Evolutionary conservation across 2,888 invertebrate genomes (phyloP), one percentile per base, ranked within the genome.

Genomic region (Tetheella fluctuosa): DNA sequence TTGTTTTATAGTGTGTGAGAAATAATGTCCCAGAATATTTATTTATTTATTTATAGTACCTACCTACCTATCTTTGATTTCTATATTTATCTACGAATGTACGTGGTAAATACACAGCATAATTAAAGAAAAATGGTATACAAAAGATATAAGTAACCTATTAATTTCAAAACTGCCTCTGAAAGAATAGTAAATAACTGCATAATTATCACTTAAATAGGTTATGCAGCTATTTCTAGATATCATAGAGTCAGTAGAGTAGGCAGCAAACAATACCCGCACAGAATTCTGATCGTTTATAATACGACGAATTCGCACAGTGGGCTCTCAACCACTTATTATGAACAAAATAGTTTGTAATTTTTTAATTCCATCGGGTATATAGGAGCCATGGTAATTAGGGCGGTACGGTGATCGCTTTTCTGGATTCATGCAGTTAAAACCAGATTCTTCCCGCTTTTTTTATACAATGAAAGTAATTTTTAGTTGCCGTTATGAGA

Each of bases 281-380:
- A 23, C 34, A 1, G 55, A 55, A 55, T 37, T 34, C 34, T 13
- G 20, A 55, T 37, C 34, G 13, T 20, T 13, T 13, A 12, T 30
- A 28, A 28, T 57, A 25, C 48, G 42, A 42, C 37, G 53, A 54
- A 62, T 62, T 63, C 62, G 56, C 57, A 63, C 54, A 62, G 60
- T 61, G 37, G 48, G 39, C 57, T 57, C 48, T 55, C 61, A 42
- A 30, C 60, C 58, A 55, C 54, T 63, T 56, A 63, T 69, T 65
- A 69, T 30, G 17, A 39, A 60, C 59, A 66, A 57, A 65, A 64
- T 68, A 68, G 63, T 60, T 63, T 54, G 64, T 66, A 63, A 63
- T 69, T 69, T 67, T 69, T 69, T 66, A 68, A 65, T 65, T 64
- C 25, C 54, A 55, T 28, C 53, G 58, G 59, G 64, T 58, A 54